A percentile compares a stretch with the other conserved stretches of the same genome.
These are phyloP conservation scores for Trachelus tabidus DNA, from an alignment of 2,888 invertebrate genomes.

Conservation along the genomic window DNA sequence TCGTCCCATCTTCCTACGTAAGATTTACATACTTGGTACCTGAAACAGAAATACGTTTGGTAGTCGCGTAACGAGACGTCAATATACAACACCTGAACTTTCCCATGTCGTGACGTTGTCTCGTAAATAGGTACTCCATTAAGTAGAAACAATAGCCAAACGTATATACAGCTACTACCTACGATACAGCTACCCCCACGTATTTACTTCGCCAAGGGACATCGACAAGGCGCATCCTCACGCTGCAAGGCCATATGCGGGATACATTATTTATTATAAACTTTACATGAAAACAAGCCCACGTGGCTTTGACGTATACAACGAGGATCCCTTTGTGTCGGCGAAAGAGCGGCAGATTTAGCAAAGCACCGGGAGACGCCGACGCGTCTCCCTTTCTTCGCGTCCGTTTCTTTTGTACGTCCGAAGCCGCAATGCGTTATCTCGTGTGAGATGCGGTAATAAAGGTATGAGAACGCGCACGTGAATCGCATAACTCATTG, in stretches of 20 bases:
- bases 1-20: not conserved
- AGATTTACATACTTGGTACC: not conserved
- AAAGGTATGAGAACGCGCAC: conserved; percentile 63
- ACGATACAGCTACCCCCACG: not conserved
- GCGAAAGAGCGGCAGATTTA: conserved; percentile 17
- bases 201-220: not conserved
- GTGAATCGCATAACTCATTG: conserved; percentile 60
- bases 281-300: not conserved
- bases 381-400: conserved; percentile 33
- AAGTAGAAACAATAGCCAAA: not conserved
- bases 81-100: not conserved
- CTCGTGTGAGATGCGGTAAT: conserved; percentile 48
- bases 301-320: not conserved
- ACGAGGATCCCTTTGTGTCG: not conserved
- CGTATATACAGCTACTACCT: not conserved
- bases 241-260: not conserved
- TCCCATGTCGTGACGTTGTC: not conserved
- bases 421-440: conserved; percentile 42
- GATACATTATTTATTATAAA: not conserved
- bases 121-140: not conserved
- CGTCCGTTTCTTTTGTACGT: conserved; percentile 32
- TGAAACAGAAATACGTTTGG: not conserved
- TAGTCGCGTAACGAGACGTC: not conserved
- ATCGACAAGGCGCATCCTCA: not conserved
- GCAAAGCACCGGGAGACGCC: conserved; percentile 21